Evolutionary conservation across 2,888 invertebrate species (phyloP), one percentile per base, ranked within the genome.

Genomic region (Coelopa pilipes): DNA sequence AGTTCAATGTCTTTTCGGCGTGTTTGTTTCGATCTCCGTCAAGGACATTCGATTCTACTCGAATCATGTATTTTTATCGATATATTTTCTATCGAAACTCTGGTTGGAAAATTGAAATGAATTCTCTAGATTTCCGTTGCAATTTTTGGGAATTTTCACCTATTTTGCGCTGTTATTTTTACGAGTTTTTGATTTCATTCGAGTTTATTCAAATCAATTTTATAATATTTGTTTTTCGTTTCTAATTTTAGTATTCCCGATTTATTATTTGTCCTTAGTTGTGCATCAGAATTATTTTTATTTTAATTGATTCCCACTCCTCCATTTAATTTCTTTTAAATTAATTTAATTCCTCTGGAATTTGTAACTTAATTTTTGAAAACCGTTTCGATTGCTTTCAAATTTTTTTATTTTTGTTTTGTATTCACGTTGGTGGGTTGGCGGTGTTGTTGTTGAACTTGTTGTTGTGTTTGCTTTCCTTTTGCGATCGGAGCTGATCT

Each of bases 391-490:
- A n/a, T 65, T 65, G n/a, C 7, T 49, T 47, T 57, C 50, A 17
- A 15, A 24, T 15, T 21, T 57, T 9, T 55, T 67, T 60, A 78
- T 78, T 76, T 74, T 74, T 17, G 72, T 72, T 73, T 55, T 19
- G 19, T 67, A 60, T 12, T 69, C 13, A 0, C 49, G 17, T 70
- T 34, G 49, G 55, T 53, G 3, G 53, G 53, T 53, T 53, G 53
- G 68, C 53, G 59, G 46, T 47, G 17, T 59, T 74, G 70, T 60
- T 65, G 55, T 63, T 74, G 67, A 46, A 74, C 49, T 76, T 70
- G 72, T 79, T 82, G 59, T 71, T 71, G 75, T 68, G 68, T 74
- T 72, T 60, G 57, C 66, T 72, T 73, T 76, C 71, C 47, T 59
- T 71, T 70, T 68, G 47, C 74, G 53, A 60, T 69, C 59, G 70